Evolutionary conservation across 2,888 invertebrate species (phyloP).

Genomic region (Nephrotoma guestfalica): DNA sequence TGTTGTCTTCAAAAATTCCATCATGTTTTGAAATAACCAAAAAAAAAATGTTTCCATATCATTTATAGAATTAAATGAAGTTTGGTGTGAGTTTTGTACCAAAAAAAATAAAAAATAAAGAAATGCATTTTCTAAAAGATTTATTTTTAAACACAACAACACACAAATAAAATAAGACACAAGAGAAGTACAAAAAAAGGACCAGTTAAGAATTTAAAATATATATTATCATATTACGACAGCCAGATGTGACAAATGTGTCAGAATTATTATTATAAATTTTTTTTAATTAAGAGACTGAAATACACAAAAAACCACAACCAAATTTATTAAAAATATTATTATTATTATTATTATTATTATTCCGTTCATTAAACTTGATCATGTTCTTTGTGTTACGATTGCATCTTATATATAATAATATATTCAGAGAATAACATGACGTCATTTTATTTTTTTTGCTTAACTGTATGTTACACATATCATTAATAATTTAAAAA

Average conservation of each 20-base stretch:
- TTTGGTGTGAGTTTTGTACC: background rate
- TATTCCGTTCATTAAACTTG: conserved; percentile 5
- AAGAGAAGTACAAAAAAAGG: background rate
- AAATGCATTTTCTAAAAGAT: background rate
- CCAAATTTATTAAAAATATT: background rate
- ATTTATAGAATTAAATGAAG: background rate
- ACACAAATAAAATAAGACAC: background rate
- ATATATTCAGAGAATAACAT: background rate
- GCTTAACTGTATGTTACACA: background rate
- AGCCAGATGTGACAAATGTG: conserved; percentile 14
- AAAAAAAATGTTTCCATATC: background rate
- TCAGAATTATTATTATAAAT: conserved; percentile 5
- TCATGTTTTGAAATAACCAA: background rate
- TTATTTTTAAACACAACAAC: background rate
- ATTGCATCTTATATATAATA: background rate
- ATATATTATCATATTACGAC: conserved; percentile 6
- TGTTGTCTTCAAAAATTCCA: background rate
- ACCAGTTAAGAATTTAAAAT: background rate
- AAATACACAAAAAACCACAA: conserved; percentile 1
- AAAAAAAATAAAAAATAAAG: background rate
- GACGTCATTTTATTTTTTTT: background rate
- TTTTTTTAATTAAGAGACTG: conserved; percentile 4
- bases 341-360: background rate
- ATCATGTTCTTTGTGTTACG: background rate
- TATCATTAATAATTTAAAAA: background rate